These are phyloP conservation scores for Indicator maculatus DNA, from an alignment of 2,113 vertebrate species.

Conservation along the genomic window DNA sequence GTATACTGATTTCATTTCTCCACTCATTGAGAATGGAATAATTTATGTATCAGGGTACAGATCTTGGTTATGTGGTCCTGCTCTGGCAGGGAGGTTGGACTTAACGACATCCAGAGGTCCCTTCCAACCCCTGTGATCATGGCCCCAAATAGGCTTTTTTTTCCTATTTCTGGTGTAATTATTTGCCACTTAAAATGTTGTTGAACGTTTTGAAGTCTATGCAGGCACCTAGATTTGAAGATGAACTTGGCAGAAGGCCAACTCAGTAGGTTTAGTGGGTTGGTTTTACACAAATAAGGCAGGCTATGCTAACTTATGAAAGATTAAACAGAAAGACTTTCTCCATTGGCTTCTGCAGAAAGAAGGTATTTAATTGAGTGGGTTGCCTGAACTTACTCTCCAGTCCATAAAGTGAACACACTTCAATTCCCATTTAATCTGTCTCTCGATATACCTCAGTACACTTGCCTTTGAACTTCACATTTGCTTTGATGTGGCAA, in stretches of 20 bases:
- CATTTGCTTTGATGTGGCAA: constrained; percentile 9
- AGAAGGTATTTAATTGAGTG: neutral
- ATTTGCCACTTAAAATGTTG: neutral
- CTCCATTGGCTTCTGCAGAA: neutral
- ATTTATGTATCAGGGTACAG: neutral
- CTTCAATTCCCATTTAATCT: neutral
- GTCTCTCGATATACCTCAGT: neutral
- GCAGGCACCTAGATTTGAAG: neutral
- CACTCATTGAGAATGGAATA: neutral
- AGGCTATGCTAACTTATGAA: neutral
- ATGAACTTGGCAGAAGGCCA: neutral
- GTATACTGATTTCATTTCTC: neutral
- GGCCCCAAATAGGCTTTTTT: neutral
- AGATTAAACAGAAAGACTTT: neutral
- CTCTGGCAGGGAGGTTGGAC: too few species aligned
- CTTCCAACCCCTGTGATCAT: too few species aligned
- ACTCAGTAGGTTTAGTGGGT: neutral
- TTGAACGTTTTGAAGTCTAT: neutral
- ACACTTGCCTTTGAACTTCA: constrained; percentile 8
- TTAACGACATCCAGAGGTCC: too few species aligned
- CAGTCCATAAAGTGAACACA: neutral
- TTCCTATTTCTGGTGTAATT: neutral
- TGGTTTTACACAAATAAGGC: neutral
- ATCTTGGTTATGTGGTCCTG: neutral
- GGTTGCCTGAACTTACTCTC: neutral